phyloP scores from a whole-genome alignment of 2,888 invertebrate species.

The Drosophila eohydei region DNA sequence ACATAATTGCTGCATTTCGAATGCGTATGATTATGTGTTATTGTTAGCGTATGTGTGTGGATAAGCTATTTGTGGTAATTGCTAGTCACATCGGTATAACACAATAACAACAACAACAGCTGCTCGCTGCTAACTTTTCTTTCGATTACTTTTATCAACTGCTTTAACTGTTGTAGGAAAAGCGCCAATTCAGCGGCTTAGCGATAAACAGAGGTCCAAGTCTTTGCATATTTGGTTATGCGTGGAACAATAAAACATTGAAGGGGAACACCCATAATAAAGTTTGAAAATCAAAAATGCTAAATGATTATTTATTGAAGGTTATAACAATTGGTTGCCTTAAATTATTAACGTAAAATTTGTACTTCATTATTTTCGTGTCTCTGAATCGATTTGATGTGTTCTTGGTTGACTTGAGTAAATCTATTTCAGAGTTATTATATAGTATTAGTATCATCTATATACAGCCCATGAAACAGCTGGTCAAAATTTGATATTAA shows the following conservation, averaged over 20 bases:
- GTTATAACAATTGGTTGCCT: too few species aligned
- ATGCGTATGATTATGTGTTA: background rate
- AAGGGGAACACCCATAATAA: too few species aligned
- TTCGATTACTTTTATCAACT: background rate
- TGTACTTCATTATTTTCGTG: too few species aligned
- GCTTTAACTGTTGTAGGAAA: background rate
- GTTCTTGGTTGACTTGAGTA: too few species aligned
- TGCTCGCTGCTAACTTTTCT: constrained; percentile 3
- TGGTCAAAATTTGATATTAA: too few species aligned
- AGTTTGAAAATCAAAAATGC: background rate
- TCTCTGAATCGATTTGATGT: too few species aligned
- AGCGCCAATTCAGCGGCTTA: background rate
- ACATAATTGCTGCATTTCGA: constrained; percentile 49
- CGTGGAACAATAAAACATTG: background rate
- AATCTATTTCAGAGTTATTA: too few species aligned
- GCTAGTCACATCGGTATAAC: background rate
- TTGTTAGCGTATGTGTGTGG: constrained; percentile 1
- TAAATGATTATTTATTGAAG: background rate
- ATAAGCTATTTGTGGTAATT: background rate
- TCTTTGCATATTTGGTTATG: background rate
- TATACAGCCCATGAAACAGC: too few species aligned
- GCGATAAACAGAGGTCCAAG: too few species aligned
- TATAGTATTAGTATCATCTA: too few species aligned
- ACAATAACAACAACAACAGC: background rate
- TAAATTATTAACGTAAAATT: too few species aligned